phyloP scores from a whole-genome alignment of 64 coral and sea anemone genomes.

The Montipora cactus region DNA sequence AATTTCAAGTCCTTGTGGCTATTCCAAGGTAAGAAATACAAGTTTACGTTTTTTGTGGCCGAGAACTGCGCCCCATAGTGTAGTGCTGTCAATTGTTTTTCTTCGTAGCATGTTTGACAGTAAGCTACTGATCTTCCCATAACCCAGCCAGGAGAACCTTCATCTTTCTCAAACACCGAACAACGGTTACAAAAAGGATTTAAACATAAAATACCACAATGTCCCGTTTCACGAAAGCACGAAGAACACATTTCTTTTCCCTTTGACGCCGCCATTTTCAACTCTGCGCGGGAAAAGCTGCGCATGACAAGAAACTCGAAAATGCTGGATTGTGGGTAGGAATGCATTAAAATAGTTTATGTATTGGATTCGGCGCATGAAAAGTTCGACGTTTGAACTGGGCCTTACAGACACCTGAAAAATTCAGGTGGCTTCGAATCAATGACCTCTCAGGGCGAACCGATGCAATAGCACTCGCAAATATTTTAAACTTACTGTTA shows the following conservation, averaged over 20 bases:
- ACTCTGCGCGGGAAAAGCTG: background rate
- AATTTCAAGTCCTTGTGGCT: too few relatives aligned
- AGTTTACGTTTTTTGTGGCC: too few relatives aligned
- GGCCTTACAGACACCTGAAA: background rate
- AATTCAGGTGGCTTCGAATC: too few relatives aligned
- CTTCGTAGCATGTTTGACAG: background rate
- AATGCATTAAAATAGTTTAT: background rate
- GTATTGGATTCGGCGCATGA: background rate
- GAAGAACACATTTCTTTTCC: too few relatives aligned
- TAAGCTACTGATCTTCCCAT: background rate
- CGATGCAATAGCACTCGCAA: too few relatives aligned
- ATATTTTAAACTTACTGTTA: too few relatives aligned
- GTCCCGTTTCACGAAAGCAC: background rate
- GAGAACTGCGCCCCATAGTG: too few relatives aligned
- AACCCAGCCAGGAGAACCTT: background rate
- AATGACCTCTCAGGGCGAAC: too few relatives aligned
- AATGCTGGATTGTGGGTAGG: background rate
- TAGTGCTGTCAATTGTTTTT: background rate
- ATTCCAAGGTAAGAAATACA: too few relatives aligned
- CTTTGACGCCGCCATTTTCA: too few relatives aligned
- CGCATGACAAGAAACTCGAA: background rate
- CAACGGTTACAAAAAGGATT: background rate
- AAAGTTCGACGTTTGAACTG: background rate
- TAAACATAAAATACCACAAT: conserved; percentile 10
- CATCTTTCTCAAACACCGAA: background rate